phyloP scores from a whole-genome alignment of 2,797 vertebrate species.

The Thripadectes ignobilis region DNA sequence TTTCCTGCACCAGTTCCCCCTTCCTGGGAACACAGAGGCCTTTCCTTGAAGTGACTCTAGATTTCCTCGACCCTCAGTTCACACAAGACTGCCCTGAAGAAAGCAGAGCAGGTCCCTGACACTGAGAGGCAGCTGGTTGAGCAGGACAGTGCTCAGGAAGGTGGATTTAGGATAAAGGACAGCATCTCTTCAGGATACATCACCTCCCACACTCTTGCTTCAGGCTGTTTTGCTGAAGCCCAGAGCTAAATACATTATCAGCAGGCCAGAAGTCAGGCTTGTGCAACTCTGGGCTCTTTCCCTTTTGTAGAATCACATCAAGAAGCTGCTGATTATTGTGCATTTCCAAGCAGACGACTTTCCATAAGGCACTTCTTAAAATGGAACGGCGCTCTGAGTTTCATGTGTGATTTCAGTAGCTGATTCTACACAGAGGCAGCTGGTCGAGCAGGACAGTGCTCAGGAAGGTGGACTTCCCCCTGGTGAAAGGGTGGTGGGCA shows the following conservation, averaged over 20 bases:
- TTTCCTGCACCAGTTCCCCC: background rate
- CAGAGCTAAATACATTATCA: background rate
- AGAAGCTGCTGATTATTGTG: background rate
- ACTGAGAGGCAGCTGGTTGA: background rate
- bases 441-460: background rate
- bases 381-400: background rate
- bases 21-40: background rate
- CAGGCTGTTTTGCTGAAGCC: background rate
- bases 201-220: background rate
- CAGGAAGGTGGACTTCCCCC: background rate
- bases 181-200: background rate
- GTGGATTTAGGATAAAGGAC: background rate
- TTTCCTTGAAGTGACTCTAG: background rate
- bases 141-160: background rate
- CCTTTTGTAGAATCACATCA: background rate
- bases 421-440: background rate
- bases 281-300: background rate
- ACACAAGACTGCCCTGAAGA: background rate
- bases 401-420: background rate
- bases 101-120: background rate
- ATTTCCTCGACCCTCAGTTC: background rate
- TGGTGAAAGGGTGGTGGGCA: background rate
- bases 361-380: background rate
- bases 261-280: background rate
- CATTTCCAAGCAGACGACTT: background rate